These are phyloP conservation scores for Zelostemma sp. DNA, from an alignment of 1,140 invertebrate species.

Conservation along the genomic window DNA sequence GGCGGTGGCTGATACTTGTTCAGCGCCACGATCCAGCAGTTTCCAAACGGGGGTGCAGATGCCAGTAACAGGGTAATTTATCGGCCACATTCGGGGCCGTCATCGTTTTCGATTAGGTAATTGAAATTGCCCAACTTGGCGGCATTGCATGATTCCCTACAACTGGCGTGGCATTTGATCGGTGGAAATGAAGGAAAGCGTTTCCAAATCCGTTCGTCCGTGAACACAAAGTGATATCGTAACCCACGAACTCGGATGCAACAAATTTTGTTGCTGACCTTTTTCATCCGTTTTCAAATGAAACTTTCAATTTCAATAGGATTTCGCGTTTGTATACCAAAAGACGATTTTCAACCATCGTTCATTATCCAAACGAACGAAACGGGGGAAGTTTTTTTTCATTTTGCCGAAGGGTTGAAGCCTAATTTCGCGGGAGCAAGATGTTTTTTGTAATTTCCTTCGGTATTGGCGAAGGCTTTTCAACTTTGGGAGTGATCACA, in stretches of 20 bases:
- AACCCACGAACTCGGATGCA: too few relatives aligned
- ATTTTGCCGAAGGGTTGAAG: too few relatives aligned
- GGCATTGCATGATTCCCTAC: conserved; percentile 39
- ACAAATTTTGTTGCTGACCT: not conserved
- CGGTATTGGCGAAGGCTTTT: conserved; percentile 7
- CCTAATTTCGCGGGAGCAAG: too few relatives aligned
- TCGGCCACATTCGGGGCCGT: conserved; percentile 39
- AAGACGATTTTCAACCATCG: too few relatives aligned
- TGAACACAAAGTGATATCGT: conserved; percentile 7
- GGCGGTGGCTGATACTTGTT: not conserved
- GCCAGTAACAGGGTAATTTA: conserved; percentile 41
- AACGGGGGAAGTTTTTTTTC: too few relatives aligned
- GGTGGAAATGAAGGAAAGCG: conserved; percentile 52
- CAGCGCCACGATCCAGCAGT: conserved; percentile 1
- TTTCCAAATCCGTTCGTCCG: conserved; percentile 27
- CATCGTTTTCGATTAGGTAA: conserved; percentile 62
- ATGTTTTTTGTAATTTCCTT: too few relatives aligned
- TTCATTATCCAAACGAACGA: too few relatives aligned
- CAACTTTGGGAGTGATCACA: not conserved
- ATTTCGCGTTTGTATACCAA: too few relatives aligned
- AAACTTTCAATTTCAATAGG: too few relatives aligned
- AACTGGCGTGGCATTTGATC: conserved; percentile 29
- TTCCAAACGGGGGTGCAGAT: not conserved
- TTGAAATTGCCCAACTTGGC: conserved; percentile 47
- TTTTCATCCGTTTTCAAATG: not conserved